Evolutionary conservation across 2,113 vertebrate genomes (phyloP).

Genomic region (Cichladusa arquata): DNA sequence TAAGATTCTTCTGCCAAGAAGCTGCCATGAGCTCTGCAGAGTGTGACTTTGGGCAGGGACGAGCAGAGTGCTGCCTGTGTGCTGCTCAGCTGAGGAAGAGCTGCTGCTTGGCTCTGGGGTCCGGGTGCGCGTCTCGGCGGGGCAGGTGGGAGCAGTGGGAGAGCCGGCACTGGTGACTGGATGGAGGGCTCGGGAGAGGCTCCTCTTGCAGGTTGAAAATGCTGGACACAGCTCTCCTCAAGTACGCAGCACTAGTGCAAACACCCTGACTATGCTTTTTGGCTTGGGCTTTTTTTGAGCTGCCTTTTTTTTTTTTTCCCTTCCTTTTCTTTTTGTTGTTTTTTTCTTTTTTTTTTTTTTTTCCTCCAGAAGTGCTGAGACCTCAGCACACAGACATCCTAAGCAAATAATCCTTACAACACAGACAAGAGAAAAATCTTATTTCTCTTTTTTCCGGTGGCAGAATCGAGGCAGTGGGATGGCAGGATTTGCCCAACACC

Average conservation of each 20-base stretch:
- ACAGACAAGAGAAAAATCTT: neutral
- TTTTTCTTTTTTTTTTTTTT: neutral
- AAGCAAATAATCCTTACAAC: neutral
- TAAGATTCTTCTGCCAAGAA: slow-evolving; percentile 33
- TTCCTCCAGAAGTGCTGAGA: neutral
- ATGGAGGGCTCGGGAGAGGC: neutral
- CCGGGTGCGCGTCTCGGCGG: accelerated
- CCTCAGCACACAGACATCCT: neutral
- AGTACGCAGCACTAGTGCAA: neutral
- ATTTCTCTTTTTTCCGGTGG: neutral
- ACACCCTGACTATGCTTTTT: neutral
- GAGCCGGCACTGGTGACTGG: neutral
- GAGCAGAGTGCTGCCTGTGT: neutral
- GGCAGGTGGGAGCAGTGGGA: neutral
- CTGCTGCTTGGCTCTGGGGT: neutral
- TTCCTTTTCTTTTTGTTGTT: too few species aligned
- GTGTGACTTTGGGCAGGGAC: slow-evolving; percentile 36
- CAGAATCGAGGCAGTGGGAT: slow-evolving; percentile 33
- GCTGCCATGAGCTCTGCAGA: slow-evolving; percentile 24
- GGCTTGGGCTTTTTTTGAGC: neutral
- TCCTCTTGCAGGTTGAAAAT: neutral
- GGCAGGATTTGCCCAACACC: slow-evolving; percentile 36
- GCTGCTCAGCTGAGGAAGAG: neutral
- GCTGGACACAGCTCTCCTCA: neutral
- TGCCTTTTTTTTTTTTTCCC: neutral